Base-by-base conservation (phyloP, 1,140 invertebrate genomes). In the Cotesia chilonis region DNA sequence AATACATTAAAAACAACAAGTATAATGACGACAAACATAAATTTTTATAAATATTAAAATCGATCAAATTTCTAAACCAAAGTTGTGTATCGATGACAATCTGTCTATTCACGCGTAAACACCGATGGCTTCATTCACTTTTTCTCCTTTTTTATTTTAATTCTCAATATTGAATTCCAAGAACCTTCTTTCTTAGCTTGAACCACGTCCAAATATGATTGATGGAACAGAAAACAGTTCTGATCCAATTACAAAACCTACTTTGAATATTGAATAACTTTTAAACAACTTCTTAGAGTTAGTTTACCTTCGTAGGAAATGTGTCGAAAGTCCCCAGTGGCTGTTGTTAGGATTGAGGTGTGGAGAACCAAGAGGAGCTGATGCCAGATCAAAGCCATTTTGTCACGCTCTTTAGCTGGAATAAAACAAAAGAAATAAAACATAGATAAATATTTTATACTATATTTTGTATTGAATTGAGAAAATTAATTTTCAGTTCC, bases 251-350 rank as follows among this genome's bases (percentile, higher is more conserved):
- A 36, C 52, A 35, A 35, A 28, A 37, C 35, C 12, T 4, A 63
- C 4, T 7, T 17, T 3, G 10, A 9, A 35, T 38, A 35, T 66
- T 72, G n/a, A 68, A 54, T 66, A 28, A 28, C 28, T 28, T 28
- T 28, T 28, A 28, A 28, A 28, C 28, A 28, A 28, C 28, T 28
- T 28, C 28, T 28, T 28, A 28, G 28, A 28, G 28, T 28, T 28
- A 28, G 28, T 28, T 82, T 78, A 85, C 83, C 83, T 77, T 82
- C 80, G 72, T 83, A 84, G 37, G 80, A 82, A 14, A 85, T 82
- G 63, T 82, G 80, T 47, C 83, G 83, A 76, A 83, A 85, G 71
- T 85, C 83, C 61, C 79, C 76, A 36, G 73, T 60, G n/a, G 78
- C 79, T 9, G 54, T 35, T 37, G 75, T 52, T 9, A 51, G 12